Conservation (phyloP, 1,140 invertebrate species). For the Melanaphis sacchari region DNA sequence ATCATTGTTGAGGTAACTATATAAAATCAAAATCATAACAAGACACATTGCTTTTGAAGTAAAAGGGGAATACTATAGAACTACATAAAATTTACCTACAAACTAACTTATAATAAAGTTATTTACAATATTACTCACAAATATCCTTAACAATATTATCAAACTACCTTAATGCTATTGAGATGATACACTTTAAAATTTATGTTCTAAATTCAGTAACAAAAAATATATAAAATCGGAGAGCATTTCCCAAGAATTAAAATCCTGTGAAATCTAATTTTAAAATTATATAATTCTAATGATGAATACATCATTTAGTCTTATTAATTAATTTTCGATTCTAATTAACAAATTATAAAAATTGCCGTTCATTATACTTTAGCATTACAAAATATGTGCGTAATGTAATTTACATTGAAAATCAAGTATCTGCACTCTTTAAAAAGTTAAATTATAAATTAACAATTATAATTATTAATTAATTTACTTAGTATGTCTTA, state of each 20-base stretch:
- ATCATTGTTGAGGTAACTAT: conserved; percentile 48
- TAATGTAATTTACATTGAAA: conserved; percentile 4
- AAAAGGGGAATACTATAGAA: conserved; percentile 47
- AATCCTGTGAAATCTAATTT: neutral
- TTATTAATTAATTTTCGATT: conserved; percentile 36
- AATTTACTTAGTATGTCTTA: conserved; percentile 32
- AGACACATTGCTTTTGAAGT: conserved; percentile 46
- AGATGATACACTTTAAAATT: conserved; percentile 49
- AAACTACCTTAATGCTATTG: conserved; percentile 54
- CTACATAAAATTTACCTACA: conserved; percentile 46
- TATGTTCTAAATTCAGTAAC: conserved; percentile 51
- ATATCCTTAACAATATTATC: conserved; percentile 48
- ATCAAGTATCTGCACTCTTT: neutral
- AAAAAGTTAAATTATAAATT: conserved; percentile 27
- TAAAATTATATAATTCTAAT: conserved; percentile 16
- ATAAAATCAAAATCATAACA: conserved; percentile 57
- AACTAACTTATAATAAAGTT: conserved; percentile 43
- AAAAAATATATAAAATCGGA: conserved; percentile 56
- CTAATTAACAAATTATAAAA: conserved; percentile 55
- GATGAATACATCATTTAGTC: conserved; percentile 18
- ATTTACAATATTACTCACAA: conserved; percentile 42
- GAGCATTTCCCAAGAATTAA: conserved; percentile 3
- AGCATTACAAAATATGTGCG: conserved; percentile 17
- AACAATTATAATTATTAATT: conserved; percentile 34
- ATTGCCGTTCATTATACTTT: neutral